These are phyloP conservation scores for Danio aesculapii DNA, from an alignment of 2,797 vertebrate genomes.

Conservation along the genomic window DNA sequence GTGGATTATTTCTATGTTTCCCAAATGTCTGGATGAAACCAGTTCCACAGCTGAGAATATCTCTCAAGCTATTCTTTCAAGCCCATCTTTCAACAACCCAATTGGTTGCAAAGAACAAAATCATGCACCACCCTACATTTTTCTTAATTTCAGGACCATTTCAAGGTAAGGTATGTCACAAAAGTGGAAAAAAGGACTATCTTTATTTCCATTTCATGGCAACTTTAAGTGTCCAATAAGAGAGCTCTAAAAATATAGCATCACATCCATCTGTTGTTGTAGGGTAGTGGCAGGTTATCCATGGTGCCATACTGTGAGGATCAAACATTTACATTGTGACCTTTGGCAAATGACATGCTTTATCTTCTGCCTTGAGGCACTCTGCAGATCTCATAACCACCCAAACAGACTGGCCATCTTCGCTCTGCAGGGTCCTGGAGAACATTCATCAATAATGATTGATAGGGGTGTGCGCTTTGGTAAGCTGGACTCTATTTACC, in stretches of 20 bases:
- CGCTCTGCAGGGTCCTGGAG: slow-evolving; percentile 39
- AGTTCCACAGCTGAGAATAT: not conserved
- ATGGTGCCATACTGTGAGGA: slow-evolving; percentile 29
- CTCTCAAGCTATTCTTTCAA: too few species aligned
- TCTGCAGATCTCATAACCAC: slow-evolving; percentile 21
- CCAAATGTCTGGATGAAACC: slow-evolving; percentile 1
- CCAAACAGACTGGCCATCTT: slow-evolving; percentile 28
- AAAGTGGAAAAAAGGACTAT: too few species aligned
- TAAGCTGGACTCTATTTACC: slow-evolving; percentile 44
- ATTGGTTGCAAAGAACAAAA: too few species aligned
- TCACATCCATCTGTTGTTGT: not conserved
- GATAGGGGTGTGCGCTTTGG: slow-evolving; percentile 21
- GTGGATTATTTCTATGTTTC: slow-evolving; percentile 4
- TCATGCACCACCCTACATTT: too few species aligned
- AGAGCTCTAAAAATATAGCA: not conserved
- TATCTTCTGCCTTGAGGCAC: slow-evolving; percentile 17
- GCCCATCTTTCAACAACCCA: too few species aligned
- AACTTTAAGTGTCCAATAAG: not conserved
- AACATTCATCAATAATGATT: slow-evolving; percentile 51
- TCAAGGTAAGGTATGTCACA: too few species aligned
- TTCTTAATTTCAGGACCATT: too few species aligned
- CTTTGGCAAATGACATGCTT: slow-evolving; percentile 43
- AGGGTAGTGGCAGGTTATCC: slow-evolving; percentile 22
- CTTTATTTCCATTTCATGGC: too few species aligned
- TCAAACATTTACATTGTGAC: slow-evolving; percentile 44